phyloP scores from a whole-genome alignment of 2,113 vertebrate species.

The Chaetodon trifascialis region DNA sequence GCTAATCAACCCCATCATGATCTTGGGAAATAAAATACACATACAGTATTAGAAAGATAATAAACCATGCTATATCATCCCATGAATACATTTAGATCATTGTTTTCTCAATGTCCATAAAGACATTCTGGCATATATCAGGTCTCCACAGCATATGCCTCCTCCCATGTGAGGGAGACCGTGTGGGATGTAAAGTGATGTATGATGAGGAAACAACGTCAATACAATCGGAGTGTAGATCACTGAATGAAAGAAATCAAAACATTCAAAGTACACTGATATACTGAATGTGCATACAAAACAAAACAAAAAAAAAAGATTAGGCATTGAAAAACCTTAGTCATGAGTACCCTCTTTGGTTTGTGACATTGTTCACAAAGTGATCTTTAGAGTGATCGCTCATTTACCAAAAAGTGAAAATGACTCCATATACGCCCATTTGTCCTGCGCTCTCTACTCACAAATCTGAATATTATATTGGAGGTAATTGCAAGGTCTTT shows the following conservation, averaged over 20 bases:
- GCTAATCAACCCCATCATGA: slow-evolving; percentile 60
- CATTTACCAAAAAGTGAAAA: slow-evolving; percentile 51
- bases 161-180: slow-evolving; percentile 12
- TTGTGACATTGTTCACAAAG: slow-evolving; percentile 64
- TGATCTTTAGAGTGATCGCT: slow-evolving; percentile 34
- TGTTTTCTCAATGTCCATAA: slow-evolving; percentile 58
- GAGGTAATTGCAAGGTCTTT: slow-evolving; percentile 38
- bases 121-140: slow-evolving; percentile 54
- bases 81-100: slow-evolving; percentile 61
- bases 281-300: slow-evolving; percentile 53
- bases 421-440: neutral
- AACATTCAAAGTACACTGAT: slow-evolving; percentile 64
- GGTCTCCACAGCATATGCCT: slow-evolving; percentile 39
- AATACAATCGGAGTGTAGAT: slow-evolving; percentile 35
- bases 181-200: slow-evolving; percentile 42
- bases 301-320: slow-evolving; percentile 40
- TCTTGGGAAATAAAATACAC: slow-evolving; percentile 69
- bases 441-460: slow-evolving; percentile 15
- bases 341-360: slow-evolving; percentile 78
- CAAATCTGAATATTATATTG: slow-evolving; percentile 47
- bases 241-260: slow-evolving; percentile 29
- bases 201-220: slow-evolving; percentile 48
- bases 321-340: slow-evolving; percentile 43
- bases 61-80: slow-evolving; percentile 77
- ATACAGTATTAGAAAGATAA: slow-evolving; percentile 72